Percentiles rank a stretch among this genome's conserved stretches.
Conservation (phyloP, 1,140 invertebrate species). For the Rhysida immarginata region DNA sequence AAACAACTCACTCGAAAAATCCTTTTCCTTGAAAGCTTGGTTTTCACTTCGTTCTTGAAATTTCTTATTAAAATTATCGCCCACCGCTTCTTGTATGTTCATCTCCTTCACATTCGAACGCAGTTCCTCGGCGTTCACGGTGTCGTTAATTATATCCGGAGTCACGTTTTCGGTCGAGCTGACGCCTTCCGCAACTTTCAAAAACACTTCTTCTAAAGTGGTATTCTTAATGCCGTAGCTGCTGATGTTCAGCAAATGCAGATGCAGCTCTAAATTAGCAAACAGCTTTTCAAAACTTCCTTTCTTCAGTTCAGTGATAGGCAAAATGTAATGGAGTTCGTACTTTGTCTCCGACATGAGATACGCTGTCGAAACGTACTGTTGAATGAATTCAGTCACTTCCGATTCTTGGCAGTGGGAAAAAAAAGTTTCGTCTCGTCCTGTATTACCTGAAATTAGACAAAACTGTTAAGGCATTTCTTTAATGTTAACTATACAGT, state of each 20-base stretch:
- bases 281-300: slow-evolving; percentile 22
- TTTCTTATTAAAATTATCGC: no score
- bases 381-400: slow-evolving; percentile 28
- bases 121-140: no score
- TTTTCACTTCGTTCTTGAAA: no score
- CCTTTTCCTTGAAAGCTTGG: no score
- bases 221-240: slow-evolving; percentile 34
- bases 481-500: no score
- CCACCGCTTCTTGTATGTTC: no score
- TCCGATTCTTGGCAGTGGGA: slow-evolving; percentile 10
- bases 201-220: slow-evolving; percentile 31
- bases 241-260: slow-evolving; percentile 21
- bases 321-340: slow-evolving; percentile 34
- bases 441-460: no score
- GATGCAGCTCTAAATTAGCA: slow-evolving; percentile 21
- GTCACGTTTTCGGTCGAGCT: background rate
- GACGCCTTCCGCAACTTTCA: slow-evolving; percentile 19
- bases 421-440: slow-evolving; percentile 7
- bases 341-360: slow-evolving; percentile 27
- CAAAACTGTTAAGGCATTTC: no score
- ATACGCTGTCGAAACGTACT: slow-evolving; percentile 28
- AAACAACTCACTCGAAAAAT: no score
- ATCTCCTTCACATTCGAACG: no score
- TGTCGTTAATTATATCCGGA: no score
- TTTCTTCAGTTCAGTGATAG: slow-evolving; percentile 24